These are phyloP conservation scores for Metridium senile DNA, from an alignment of 92 coral and sea anemone species.

Conservation along the genomic window DNA sequence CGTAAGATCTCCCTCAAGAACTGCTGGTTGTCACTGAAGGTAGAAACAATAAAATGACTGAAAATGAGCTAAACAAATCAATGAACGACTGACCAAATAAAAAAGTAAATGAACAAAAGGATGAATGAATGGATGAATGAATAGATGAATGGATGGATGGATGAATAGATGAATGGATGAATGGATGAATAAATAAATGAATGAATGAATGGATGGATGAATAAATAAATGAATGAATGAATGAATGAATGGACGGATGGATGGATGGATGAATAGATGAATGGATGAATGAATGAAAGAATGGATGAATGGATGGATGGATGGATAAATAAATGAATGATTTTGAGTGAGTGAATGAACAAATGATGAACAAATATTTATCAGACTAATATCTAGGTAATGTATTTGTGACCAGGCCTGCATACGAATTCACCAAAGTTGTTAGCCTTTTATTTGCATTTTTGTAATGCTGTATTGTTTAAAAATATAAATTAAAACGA, in stretches of 20 bases:
- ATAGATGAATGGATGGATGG: neutral
- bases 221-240: neutral
- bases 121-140: no score
- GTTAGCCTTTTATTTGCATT: no score
- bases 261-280: neutral
- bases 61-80: neutral
- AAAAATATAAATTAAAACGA: no score
- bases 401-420: no score
- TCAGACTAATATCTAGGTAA: no score
- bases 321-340: neutral
- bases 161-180: neutral
- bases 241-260: neutral
- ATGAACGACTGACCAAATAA: neutral
- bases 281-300: no score
- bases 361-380: no score
- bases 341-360: no score
- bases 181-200: neutral
- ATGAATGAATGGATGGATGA: neutral
- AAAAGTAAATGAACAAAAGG: neutral
- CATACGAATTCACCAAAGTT: no score
- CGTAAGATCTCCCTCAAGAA: slow-evolving; percentile 86
- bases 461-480: no score
- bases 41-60: neutral
- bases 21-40: slow-evolving; percentile 87
- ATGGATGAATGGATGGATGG: neutral